Percentiles rank a stretch among this genome's conserved stretches.
Conservation (phyloP, 2,797 vertebrate species). For the Manis pentadactyla region DNA sequence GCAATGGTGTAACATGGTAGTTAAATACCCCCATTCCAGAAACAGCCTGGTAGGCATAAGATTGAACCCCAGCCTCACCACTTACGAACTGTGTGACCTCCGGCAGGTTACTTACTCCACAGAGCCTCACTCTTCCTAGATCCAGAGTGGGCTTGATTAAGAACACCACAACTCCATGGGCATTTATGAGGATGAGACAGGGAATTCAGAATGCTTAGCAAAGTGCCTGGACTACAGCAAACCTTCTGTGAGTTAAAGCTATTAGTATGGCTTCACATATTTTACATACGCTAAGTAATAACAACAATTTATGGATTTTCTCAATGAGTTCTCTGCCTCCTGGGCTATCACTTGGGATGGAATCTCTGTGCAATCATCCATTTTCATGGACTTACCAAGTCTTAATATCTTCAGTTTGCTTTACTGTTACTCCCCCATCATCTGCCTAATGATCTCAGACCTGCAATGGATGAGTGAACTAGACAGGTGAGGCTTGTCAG, state of each 20-base stretch:
- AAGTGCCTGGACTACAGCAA: neutral
- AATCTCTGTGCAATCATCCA: slow-evolving; percentile 55
- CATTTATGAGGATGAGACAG: neutral
- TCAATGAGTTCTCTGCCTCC: slow-evolving; percentile 62
- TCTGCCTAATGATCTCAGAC: slow-evolving; percentile 74
- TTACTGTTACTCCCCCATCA: slow-evolving; percentile 72
- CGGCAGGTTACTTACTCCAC: neutral
- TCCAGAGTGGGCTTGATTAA: neutral
- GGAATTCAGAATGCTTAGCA: neutral
- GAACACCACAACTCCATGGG: neutral
- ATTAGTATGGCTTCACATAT: neutral
- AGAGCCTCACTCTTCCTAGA: neutral
- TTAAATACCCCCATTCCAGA: neutral
- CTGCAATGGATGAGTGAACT: slow-evolving; percentile 70
- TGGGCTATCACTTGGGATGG: slow-evolving; percentile 13
- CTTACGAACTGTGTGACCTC: neutral
- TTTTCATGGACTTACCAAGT: slow-evolving; percentile 59
- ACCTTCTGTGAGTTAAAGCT: neutral
- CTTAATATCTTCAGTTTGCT: slow-evolving; percentile 74
- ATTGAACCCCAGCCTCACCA: neutral
- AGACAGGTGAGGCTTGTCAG: slow-evolving; percentile 76
- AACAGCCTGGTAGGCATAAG: neutral
- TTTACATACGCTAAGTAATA: slow-evolving; percentile 54
- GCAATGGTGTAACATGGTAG: neutral
- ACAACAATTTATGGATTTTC: slow-evolving; percentile 54